Evolutionary conservation across 2,888 invertebrate species (phyloP).

Genomic region (Deroplatys truncata): DNA sequence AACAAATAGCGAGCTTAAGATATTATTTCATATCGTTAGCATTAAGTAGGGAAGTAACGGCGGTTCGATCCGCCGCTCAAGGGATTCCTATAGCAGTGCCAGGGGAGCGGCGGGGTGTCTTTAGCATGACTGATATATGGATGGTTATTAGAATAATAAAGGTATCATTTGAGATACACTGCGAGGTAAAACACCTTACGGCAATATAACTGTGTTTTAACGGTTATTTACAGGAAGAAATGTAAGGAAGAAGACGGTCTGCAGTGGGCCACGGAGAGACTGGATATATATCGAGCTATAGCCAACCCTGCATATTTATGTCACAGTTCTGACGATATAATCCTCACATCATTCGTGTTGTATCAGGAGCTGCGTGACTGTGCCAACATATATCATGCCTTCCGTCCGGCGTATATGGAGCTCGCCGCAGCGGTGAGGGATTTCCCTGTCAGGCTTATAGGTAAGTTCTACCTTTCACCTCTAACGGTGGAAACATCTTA

Average conservation of each 20-base stretch:
- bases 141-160: no score
- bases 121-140: no score
- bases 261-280: constrained; percentile 53
- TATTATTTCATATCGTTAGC: no score
- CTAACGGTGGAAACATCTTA: no score
- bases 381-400: constrained; percentile 57
- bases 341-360: constrained; percentile 61
- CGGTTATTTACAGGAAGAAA: neutral
- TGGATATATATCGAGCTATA: constrained; percentile 62
- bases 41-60: no score
- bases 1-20: no score
- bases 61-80: no score
- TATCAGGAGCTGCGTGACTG: constrained; percentile 56
- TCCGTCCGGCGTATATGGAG: constrained; percentile 57
- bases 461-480: constrained; percentile 29
- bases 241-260: constrained; percentile 46
- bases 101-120: no score
- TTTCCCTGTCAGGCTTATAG: constrained; percentile 47
- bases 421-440: constrained; percentile 47
- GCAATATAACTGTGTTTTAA: no score
- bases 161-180: no score
- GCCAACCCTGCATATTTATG: constrained; percentile 67
- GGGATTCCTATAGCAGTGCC: no score
- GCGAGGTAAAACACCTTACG: no score
- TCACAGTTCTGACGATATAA: constrained; percentile 62